Evolutionary conservation across 2,797 vertebrate species (phyloP), one percentile per base, ranked within the genome.

Genomic region (Meda fulgida): DNA sequence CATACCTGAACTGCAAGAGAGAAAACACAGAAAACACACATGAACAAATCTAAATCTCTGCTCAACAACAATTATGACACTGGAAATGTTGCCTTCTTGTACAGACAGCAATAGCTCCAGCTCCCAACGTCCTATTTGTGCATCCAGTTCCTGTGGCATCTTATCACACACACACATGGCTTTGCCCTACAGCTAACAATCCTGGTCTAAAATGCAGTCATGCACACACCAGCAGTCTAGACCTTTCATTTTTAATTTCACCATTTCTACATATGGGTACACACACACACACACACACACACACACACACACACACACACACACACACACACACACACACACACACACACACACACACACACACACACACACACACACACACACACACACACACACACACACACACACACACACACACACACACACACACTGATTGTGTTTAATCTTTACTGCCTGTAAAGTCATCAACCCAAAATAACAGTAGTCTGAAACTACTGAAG

Each of bases 1-100:
- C 67, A 89, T 95, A 88, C 98, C 98, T 88, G 95, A 88, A 55
- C 88, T 89, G 71, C 65, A 77, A 46, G 26, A 83, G 51, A 89
- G 9, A 40, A 65, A 19, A 65, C 21, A 75, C 21, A 36, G 0
- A 8, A 51, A 11, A 71, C 36, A 26, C 29, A 48, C 53, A 40
- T 78, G 53, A 58, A 40, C 7, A 40, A 26, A 58, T 23, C 7
- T 7, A 75, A 3, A 77, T 77, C 34, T 26, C 36, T 26, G 53
- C 23, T 78, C 19, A 13, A n/a, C 34, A 38, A 38, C 21, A 58
- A 3, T 51, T 55, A 31, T 73, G 26, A 38, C 21, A 23, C 14
- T 63, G 14, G 8, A 43, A 14, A 46, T 65, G 0, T 31, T 79
- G n/a, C 16, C 26, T 9, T 11, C 67, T 46, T 36, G 2, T 38